Percentiles rank a stretch among this genome's conserved stretches.
phyloP scores from a whole-genome alignment of 2,113 vertebrate genomes.

The Hippolais icterina region DNA sequence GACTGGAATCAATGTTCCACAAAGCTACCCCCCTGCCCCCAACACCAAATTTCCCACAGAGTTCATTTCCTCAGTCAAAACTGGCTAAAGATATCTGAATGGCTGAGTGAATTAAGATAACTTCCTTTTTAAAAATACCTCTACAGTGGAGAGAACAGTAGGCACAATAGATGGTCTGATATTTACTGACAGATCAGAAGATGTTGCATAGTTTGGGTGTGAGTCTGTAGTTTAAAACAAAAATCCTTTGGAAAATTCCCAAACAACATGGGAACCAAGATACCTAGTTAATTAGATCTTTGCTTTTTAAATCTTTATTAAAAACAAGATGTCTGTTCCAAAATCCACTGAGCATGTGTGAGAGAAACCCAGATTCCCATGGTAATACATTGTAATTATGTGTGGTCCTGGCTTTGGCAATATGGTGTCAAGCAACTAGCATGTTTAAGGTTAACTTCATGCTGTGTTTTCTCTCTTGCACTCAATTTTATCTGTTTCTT shows the following conservation, averaged over 20 bases:
- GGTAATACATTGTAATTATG: background rate
- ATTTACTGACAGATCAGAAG: background rate
- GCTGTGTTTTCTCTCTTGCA: background rate
- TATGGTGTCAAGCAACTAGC: background rate
- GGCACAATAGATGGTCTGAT: background rate
- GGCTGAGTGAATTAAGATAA: background rate
- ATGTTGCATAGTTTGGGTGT: background rate
- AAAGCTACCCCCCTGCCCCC: rapidly evolving
- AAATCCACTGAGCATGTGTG: background rate
- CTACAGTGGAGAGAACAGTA: background rate
- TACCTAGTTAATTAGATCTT: background rate
- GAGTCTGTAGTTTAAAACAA: background rate
- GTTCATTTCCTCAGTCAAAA: background rate
- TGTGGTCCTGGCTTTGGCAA: background rate
- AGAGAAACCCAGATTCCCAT: background rate
- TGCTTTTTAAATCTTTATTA: background rate
- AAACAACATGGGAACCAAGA: background rate
- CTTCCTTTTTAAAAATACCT: background rate
- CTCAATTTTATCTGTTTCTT: background rate
- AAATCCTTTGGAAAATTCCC: background rate
- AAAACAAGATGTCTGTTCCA: background rate
- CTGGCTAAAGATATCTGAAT: background rate
- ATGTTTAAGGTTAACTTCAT: background rate
- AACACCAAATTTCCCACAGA: background rate
- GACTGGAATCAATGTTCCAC: background rate